phyloP scores from a whole-genome alignment of 2,797 vertebrate species.

The Saxicola maurus region DNA sequence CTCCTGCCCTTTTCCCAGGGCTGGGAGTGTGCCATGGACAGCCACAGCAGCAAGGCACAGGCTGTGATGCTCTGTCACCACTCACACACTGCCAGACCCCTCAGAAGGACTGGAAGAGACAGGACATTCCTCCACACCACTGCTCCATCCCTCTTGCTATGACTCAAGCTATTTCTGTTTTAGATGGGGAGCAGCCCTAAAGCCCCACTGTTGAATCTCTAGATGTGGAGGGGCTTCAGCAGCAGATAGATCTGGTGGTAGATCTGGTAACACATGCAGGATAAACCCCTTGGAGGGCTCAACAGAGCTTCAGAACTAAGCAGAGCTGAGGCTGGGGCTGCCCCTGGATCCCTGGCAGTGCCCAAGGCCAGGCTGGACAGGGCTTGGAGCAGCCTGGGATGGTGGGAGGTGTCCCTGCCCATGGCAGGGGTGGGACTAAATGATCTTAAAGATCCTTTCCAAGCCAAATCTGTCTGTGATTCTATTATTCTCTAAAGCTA shows the following conservation, averaged over 20 bases:
- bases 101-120: not conserved
- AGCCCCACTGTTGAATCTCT: not conserved
- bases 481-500: not conserved
- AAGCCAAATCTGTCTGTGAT: not conserved
- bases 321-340: not conserved
- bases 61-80: not conserved
- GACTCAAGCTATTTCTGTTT: not conserved
- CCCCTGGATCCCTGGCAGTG: not conserved
- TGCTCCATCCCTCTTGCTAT: not conserved
- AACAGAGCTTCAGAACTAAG: not conserved
- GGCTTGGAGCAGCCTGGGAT: not conserved
- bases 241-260: not conserved
- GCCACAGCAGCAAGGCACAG: not conserved
- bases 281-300: not conserved
- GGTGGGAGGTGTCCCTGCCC: not conserved
- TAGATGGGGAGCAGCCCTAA: not conserved
- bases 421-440: not conserved
- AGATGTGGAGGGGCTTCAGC: not conserved
- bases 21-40: not conserved
- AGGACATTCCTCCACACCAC: not conserved
- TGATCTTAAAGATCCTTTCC: not conserved
- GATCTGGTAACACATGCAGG: not conserved
- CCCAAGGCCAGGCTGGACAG: rapidly evolving
- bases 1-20: not conserved
- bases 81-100: not conserved